Evolutionary conservation across 2,797 vertebrate species (phyloP).

Genomic region (Sarcophilus harrisii): DNA sequence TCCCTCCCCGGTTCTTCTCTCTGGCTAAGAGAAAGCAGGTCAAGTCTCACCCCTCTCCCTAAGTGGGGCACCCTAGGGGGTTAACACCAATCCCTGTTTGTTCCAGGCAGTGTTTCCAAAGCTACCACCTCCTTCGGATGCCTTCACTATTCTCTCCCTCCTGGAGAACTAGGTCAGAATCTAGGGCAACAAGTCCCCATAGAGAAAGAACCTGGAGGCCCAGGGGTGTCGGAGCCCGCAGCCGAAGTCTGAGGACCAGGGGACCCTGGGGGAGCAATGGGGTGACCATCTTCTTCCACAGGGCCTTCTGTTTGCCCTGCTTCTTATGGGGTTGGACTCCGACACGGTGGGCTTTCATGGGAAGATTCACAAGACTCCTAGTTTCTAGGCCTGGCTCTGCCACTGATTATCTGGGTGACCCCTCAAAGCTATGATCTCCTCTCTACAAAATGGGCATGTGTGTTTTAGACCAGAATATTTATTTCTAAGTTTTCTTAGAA

Average conservation of each 20-base stretch:
- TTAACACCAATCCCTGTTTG: not conserved
- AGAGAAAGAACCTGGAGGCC: not conserved
- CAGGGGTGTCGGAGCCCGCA: not conserved
- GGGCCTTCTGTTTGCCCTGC: not conserved
- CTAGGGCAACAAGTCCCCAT: not conserved
- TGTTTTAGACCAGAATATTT: not conserved
- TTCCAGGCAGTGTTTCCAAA: not conserved
- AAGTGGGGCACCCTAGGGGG: not conserved
- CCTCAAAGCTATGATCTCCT: not conserved
- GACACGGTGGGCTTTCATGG: not conserved
- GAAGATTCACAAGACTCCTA: not conserved
- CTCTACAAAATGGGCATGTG: not conserved
- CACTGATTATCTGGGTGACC: not conserved
- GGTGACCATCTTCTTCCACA: rapidly evolving
- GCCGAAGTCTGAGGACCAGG: not conserved
- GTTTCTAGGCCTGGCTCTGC: not conserved
- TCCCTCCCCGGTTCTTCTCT: not conserved
- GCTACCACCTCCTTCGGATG: not conserved
- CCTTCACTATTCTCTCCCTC: not conserved
- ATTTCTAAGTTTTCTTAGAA: not conserved
- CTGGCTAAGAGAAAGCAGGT: not conserved
- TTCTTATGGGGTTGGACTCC: not conserved
- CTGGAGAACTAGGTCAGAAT: conserved; percentile 3
- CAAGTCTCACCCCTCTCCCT: conserved; percentile 13
- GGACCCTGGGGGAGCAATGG: not conserved